A percentile compares a stretch with the other conserved stretches of the same genome.
Evolutionary conservation across 2,113 vertebrate species (phyloP).

Genomic region (Pteruthius melanotis): DNA sequence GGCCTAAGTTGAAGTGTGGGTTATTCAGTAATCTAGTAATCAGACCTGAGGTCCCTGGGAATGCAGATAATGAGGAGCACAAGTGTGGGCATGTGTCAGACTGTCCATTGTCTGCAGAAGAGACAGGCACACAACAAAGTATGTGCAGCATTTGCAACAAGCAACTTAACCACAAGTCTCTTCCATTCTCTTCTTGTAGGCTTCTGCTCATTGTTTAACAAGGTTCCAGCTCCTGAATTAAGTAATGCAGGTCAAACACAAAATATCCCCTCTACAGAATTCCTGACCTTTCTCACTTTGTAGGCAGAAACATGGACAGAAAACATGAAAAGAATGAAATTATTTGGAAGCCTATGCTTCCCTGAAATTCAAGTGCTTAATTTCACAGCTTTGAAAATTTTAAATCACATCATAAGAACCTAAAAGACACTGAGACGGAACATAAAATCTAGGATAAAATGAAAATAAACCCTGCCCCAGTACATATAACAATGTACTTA

Average conservation of each 20-base stretch:
- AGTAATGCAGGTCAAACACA: neutral
- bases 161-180: neutral
- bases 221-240: neutral
- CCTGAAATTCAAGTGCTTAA: neutral
- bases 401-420: neutral
- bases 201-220: neutral
- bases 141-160: neutral
- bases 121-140: neutral
- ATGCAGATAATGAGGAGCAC: conserved; percentile 27
- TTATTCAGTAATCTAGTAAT: neutral
- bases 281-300: neutral
- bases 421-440: neutral
- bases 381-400: neutral
- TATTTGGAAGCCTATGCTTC: neutral
- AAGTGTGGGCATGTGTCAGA: neutral
- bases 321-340: neutral
- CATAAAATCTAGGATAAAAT: neutral
- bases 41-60: neutral
- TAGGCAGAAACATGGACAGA: neutral
- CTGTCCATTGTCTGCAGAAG: neutral
- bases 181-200: neutral
- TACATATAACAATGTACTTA: neutral
- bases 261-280: neutral
- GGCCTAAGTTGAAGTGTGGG: neutral
- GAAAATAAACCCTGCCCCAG: neutral